These are phyloP conservation scores for Allochrocebus solatus DNA, from an alignment of 2,797 vertebrate genomes.

Conservation along the genomic window DNA sequence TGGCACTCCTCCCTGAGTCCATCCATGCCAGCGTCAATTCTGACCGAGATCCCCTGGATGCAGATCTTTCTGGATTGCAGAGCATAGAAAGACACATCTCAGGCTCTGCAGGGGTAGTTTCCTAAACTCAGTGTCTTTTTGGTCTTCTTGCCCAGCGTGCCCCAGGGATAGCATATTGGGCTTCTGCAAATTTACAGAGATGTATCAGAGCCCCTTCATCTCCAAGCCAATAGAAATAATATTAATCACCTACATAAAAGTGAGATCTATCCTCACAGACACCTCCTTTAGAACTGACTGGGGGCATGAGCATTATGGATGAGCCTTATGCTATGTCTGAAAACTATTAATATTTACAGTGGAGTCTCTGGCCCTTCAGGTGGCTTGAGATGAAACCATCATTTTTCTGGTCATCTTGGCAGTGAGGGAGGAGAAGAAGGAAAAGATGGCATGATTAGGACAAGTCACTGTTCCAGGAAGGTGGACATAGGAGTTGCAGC, in stretches of 20 bases:
- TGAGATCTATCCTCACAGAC: background rate
- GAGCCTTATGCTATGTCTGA: background rate
- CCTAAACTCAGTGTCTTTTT: background rate
- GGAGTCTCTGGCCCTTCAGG: background rate
- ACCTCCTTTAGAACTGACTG: background rate
- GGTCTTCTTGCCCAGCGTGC: background rate
- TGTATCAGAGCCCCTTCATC: constrained; percentile 17
- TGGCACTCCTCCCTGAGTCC: background rate
- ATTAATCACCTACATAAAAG: background rate
- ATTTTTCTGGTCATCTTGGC: background rate
- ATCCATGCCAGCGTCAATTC: fast-evolving
- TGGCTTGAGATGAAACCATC: background rate
- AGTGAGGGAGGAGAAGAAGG: background rate
- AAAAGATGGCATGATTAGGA: background rate
- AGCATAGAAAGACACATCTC: background rate
- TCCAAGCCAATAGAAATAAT: constrained; percentile 44
- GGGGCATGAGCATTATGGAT: background rate
- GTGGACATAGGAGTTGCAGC: fast-evolving
- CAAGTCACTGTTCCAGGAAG: background rate
- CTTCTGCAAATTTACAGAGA: background rate
- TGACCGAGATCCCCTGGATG: fast-evolving
- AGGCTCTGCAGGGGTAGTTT: background rate
- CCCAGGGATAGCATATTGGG: background rate
- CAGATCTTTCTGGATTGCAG: background rate
- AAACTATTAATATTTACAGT: background rate